Evolutionary conservation across 2,888 invertebrate genomes (phyloP), one percentile per base, ranked within the genome.

Genomic region (Neria commutata): DNA sequence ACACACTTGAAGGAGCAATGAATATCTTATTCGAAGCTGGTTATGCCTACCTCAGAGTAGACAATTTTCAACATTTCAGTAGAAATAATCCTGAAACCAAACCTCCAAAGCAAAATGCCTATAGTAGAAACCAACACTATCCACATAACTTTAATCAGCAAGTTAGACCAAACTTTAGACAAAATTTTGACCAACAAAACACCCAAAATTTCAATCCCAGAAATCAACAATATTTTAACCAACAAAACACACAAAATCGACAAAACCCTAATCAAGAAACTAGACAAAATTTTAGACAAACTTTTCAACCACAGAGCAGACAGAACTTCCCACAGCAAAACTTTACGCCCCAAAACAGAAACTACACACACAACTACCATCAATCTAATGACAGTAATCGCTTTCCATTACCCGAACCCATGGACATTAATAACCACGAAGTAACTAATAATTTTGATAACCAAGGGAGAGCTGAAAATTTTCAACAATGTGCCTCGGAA

Each of bases 241-340:
- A n/a, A n/a, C n/a, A 26, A 50, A 29, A 46, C n/a, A 19, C n/a
- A 34, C 14, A 46, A 25, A n/a, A 54, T 54, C 58, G 65, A 16
- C 72, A 76, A 48, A 63, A 71, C 2, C 70, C 69, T 24, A 47
- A 11, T 3, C 42, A 51, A 55, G 34, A 19, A n/a, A 33, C 50
- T 52, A 42, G 33, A 23, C 40, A 17, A 17, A 26, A 57, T 34
- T 37, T 60, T 25, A 53, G 49, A 17, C 46, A 48, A 17, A 29
- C 42, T 25, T 33, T 29, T 56, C 26, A 25, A 14, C 53, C n/a
- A 21, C 53, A 45, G 24, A 17, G 29, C 48, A 51, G 34, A 25
- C 19, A 48, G 25, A 45, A 40, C 19, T 49, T 10, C 10, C 34
- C 42, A 49, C 29, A 42, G 11, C n/a, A 46, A 16, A 23, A 46